Evolutionary conservation across 1,140 invertebrate species (phyloP).

Genomic region (Diorhabda carinulata): DNA sequence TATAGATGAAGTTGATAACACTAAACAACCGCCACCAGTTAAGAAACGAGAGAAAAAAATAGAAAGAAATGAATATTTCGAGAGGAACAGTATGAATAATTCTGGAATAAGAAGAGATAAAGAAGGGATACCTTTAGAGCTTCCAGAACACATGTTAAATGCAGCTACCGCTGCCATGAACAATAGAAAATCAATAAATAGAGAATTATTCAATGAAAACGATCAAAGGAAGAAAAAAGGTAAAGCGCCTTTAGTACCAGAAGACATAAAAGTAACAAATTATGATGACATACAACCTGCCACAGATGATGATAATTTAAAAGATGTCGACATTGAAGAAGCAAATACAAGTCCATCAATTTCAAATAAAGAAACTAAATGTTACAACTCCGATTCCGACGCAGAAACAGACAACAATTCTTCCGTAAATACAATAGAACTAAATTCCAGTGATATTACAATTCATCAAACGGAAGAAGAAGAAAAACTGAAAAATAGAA

Average conservation of each 20-base stretch:
- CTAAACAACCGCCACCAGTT: constrained; percentile 30
- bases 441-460: constrained; percentile 70
- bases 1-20: constrained; percentile 52
- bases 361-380: constrained; percentile 24
- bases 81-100: constrained; percentile 42
- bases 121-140: constrained; percentile 58
- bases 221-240: constrained; percentile 58
- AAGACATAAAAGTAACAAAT: constrained; percentile 32
- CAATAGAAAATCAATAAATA: constrained; percentile 53
- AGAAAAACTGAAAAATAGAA: constrained; percentile 64
- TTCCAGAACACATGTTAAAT: constrained; percentile 67
- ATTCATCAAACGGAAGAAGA: constrained; percentile 61
- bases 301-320: constrained; percentile 13
- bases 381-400: constrained; percentile 50
- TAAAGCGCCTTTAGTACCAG: constrained; percentile 67
- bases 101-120: constrained; percentile 57
- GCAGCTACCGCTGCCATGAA: constrained; percentile 64
- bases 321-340: constrained; percentile 20
- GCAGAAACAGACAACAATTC: constrained; percentile 51
- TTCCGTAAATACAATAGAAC: constrained; percentile 59
- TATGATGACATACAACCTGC: constrained; percentile 29
- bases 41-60: constrained; percentile 45
- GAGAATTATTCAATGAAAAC: constrained; percentile 45
- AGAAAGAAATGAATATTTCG: constrained; percentile 45
- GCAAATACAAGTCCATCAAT: constrained; percentile 9